A percentile compares a stretch with the other conserved stretches of the same genome.
Evolutionary conservation across 2,888 invertebrate species (phyloP).

Genomic region (Macrophya alboannulata): DNA sequence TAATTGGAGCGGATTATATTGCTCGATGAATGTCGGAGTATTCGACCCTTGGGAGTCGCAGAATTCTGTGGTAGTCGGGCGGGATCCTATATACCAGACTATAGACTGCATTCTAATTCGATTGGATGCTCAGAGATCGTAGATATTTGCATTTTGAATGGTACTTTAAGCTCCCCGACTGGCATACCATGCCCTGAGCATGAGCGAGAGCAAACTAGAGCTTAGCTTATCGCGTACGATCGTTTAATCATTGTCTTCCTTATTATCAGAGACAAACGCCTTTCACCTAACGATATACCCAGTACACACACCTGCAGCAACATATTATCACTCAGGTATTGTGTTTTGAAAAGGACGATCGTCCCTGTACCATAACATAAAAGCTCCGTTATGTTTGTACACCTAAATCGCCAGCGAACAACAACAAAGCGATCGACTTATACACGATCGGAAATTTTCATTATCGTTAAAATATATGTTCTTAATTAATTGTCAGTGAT

Average conservation of each 20-base stretch:
- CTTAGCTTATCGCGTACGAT: slow-evolving; percentile 32
- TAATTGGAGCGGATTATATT: slow-evolving; percentile 47
- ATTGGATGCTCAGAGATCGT: slow-evolving; percentile 53
- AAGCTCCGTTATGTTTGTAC: too few species aligned
- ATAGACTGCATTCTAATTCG: slow-evolving; percentile 54
- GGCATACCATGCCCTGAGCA: background rate
- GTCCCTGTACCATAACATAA: background rate
- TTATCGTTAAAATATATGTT: background rate
- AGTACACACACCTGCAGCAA: too few species aligned
- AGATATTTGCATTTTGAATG: slow-evolving; percentile 54
- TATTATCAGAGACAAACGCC: background rate
- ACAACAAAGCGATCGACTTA: too few species aligned
- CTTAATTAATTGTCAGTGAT: too few species aligned
- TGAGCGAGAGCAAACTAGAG: background rate
- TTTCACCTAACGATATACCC: background rate
- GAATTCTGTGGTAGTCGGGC: slow-evolving; percentile 45
- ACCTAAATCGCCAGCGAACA: too few species aligned
- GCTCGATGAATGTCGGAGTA: slow-evolving; percentile 38
- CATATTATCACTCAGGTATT: background rate
- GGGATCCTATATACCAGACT: background rate
- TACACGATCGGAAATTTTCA: background rate
- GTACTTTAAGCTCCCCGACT: slow-evolving; percentile 40
- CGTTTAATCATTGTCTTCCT: slow-evolving; percentile 45
- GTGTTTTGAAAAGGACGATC: background rate
- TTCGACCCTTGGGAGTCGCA: slow-evolving; percentile 50